Base-by-base conservation (phyloP, 1,140 invertebrate genomes). In the Mamestra configurata region DNA sequence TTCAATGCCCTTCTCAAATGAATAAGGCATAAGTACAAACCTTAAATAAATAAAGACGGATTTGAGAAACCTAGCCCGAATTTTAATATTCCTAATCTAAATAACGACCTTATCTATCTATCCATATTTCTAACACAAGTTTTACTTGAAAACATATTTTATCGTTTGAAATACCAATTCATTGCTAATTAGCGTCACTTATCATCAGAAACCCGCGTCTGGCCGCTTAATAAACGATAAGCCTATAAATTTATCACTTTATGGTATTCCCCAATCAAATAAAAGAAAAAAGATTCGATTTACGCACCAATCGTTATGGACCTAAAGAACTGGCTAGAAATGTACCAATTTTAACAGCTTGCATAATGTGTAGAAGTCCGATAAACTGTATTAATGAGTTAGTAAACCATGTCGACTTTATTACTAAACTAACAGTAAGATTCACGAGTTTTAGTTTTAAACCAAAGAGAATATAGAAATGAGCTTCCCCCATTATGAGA, bases 171-270 rank as follows among this genome's bases (percentile, higher is more conserved):
- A 8, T 46, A 15, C 20, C 40, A 10, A 59, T 43, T 20, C 1
- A 75, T 46, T 24, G 37, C 11, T 59, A 75, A 75, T 75, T 57
- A 75, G 15, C 35, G 7, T 24, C 22, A 43, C 20, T 59, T 75
- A 75, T 75, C 18, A 40, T 20, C 20, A 46, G 35, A 18, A 37
- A 49, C 18, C 1, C 24, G 53, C 22, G 22, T 13, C 24, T 27
- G 27, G 22, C 43, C 68, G 68, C 68, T 71, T 49, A 31, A 35
- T 72, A 22, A 43, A 59, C 37, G 71, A 75, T 75, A 75, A 75
- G 71, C 71, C 49, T 27, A 22, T 59, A 59, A 43, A 43, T 75
- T 75, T n/a, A 43, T 75, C 35, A 71, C 13, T 59, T 43, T 40
- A 13, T 11, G 43, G 0, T 49, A 49, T 49, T 49, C 15, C 15